Evolutionary conservation across 2,888 invertebrate genomes (phyloP), one percentile per base, ranked within the genome.

Genomic region (Cheilosia vulpina): DNA sequence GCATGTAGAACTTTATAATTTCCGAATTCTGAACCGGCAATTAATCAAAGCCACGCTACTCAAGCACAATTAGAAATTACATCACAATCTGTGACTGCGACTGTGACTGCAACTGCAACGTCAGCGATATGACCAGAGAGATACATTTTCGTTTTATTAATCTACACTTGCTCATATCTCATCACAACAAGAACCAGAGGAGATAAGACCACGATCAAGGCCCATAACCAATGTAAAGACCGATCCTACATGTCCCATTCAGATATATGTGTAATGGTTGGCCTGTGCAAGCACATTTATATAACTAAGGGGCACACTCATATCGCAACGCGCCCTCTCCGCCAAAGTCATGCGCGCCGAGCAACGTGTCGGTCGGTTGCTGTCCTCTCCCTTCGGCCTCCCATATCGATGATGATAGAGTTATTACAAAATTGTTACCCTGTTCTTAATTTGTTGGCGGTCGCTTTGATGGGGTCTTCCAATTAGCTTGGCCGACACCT

Each of bases 391-490:
- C 85, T 81, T 87, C 77, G 90, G 90, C 92, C 92, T 90, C 91
- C 92, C 91, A 92, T 91, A 91, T 90, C 90, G 92, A 89, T 90
- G 91, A 91, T 91, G 91, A 91, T 89, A 89, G 89, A 91, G 91
- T 91, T 91, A 92, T 91, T 91, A 92, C 91, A 89, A 89, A 90
- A 91, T 89, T 89, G 88, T 88, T 87, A 88, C 88, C 85, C 89
- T 83, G 87, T 87, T 88, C 88, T 89, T 88, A 88, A 89, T 88
- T 88, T 88, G 89, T 88, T 89, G 88, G 88, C 88, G 89, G 89
- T 88, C 71, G 71, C 88, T 89, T 89, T 89, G 89, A 89, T 81
- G 85, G 87, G 87, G 87, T 89, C 89, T 89, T 89, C 89, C 89
- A 89, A 89, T 89, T 89, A 89, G 88, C 89, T 89, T 87, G 87